These are phyloP conservation scores for Slavum lentiscoides DNA, from an alignment of 2,888 invertebrate species.

Conservation along the genomic window DNA sequence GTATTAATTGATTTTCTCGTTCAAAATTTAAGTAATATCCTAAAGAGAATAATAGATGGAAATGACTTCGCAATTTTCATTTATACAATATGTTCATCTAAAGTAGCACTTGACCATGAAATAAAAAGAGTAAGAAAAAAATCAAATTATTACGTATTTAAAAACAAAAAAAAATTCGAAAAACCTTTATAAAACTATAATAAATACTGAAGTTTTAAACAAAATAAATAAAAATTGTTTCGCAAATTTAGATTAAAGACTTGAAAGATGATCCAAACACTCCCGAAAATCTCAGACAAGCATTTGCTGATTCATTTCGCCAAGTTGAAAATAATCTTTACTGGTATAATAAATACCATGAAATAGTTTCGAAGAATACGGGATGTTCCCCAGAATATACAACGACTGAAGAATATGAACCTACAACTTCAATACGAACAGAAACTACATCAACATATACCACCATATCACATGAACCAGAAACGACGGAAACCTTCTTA, in stretches of 20 bases:
- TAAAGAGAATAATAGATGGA: neutral
- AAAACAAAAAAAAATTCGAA: neutral
- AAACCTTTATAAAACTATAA: no score
- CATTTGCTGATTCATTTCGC: neutral
- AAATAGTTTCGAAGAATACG: neutral
- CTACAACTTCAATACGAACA: neutral
- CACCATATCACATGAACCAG: neutral
- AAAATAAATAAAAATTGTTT: neutral
- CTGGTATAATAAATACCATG: constrained; percentile 22
- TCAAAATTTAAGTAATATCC: neutral
- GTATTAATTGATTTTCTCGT: constrained; percentile 26
- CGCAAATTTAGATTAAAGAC: neutral
- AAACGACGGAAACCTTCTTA: neutral
- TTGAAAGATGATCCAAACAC: neutral
- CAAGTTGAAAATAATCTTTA: neutral
- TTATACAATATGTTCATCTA: constrained; percentile 21
- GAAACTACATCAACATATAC: no score
- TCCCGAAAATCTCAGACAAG: neutral
- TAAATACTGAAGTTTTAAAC: neutral
- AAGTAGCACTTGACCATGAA: constrained; percentile 16
- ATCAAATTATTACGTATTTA: neutral
- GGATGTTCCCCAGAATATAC: neutral
- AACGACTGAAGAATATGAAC: neutral
- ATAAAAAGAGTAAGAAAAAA: constrained; percentile 21
- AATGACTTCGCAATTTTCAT: neutral